Conservation (phyloP, 2,113 vertebrate genomes). For the Pomatorhinus ruficollis region DNA sequence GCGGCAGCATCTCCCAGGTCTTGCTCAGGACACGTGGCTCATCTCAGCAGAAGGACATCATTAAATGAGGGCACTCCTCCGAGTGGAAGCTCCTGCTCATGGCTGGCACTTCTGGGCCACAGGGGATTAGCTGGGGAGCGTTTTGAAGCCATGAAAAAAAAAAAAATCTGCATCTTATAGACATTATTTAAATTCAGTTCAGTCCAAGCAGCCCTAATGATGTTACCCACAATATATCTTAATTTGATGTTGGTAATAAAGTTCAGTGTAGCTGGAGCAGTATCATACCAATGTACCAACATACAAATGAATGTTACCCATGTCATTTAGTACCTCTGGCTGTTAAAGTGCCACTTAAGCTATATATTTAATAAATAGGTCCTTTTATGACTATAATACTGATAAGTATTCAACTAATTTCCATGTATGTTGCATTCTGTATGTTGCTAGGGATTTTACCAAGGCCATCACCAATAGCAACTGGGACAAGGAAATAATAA, state of each 20-base stretch:
- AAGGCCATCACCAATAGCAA: slow-evolving; percentile 68
- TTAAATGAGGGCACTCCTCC: not conserved
- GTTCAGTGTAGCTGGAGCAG: slow-evolving; percentile 34
- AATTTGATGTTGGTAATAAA: slow-evolving; percentile 70
- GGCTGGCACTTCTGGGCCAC: not conserved
- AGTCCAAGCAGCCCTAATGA: slow-evolving; percentile 37
- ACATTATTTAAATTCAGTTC: slow-evolving; percentile 64
- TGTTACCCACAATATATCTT: slow-evolving; percentile 66
- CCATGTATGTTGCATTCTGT: slow-evolving; percentile 64
- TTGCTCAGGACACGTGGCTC: not conserved
- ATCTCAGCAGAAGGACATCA: not conserved
- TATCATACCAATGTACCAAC: slow-evolving; percentile 19
- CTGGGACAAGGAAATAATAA: slow-evolving; percentile 56
- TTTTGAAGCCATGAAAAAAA: not conserved
- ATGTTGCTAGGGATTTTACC: slow-evolving; percentile 63
- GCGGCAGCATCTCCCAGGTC: not conserved
- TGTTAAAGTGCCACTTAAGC: slow-evolving; percentile 65
- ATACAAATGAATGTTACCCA: slow-evolving; percentile 53
- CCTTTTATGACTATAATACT: slow-evolving; percentile 59
- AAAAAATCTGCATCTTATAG: slow-evolving; percentile 44
- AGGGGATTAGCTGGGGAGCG: not conserved
- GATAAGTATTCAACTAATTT: slow-evolving; percentile 63
- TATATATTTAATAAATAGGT: slow-evolving; percentile 66
- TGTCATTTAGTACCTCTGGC: slow-evolving; percentile 59
- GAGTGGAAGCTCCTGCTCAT: not conserved